phyloP scores from a whole-genome alignment of 2,113 vertebrate species.

The Peromyscus maniculatus region DNA sequence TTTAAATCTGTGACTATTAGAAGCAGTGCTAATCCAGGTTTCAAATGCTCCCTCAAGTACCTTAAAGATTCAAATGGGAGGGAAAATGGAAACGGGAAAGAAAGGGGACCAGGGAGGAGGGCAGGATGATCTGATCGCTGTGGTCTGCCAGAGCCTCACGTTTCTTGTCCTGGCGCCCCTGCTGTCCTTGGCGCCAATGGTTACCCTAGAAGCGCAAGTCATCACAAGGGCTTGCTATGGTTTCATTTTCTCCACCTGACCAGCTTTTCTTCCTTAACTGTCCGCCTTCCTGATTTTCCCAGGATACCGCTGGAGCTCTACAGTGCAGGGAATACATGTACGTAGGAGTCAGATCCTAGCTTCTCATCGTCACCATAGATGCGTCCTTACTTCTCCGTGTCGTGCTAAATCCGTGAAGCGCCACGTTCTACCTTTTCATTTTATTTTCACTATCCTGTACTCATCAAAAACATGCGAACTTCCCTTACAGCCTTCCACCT shows the following conservation, averaged over 20 bases:
- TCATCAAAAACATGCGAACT: neutral
- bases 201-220: neutral
- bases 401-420: neutral
- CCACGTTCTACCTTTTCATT: neutral
- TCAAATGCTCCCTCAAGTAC: neutral
- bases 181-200: no score
- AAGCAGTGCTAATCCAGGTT: neutral
- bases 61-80: neutral
- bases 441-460: neutral
- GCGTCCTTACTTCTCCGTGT: neutral
- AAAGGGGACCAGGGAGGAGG: neutral
- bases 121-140: no score
- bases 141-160: neutral
- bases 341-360: neutral
- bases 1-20: neutral
- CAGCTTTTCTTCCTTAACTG: neutral
- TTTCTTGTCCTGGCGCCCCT: no score
- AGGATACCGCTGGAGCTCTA: neutral
- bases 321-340: neutral
- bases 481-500: neutral
- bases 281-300: neutral
- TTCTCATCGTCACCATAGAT: neutral
- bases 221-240: neutral
- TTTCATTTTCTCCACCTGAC: neutral
- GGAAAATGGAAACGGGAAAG: neutral